Evolutionary conservation across 1,140 invertebrate species (phyloP), one percentile per base, ranked within the genome.

Genomic region (Cylas formicarius): DNA sequence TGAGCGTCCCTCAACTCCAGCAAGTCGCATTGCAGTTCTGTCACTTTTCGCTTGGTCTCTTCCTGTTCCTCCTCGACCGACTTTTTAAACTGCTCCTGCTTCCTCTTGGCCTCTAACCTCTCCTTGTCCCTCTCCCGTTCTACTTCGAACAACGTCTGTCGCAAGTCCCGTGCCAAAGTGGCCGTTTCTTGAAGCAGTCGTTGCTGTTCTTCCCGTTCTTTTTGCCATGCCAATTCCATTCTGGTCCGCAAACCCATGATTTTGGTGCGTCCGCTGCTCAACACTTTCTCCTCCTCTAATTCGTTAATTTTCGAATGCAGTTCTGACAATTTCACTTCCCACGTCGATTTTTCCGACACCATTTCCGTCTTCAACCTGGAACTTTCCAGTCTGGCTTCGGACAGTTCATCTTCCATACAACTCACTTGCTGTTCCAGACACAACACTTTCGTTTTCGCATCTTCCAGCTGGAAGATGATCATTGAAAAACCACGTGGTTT

Each of bases 151-250:
- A 91, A 69, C 0, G 87, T 91, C 65, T 89, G 86, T 9, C 86
- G 69, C 14, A 96, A 68, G 65, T 96, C 91, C 45, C 90, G 72
- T 1, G 92, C 90, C 29, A 96, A 72, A 0, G 86, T 89, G 36
- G 91, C 90, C 0, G 90, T 91, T 69, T 96, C 90, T 57, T 88
- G 83, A 3, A 96, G 67, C 14, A 95, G 68, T 6, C 90, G 73
- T 54, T 92, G 90, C 57, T 95, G 90, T 58, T 95, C 90, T 58
- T 90, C 84, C 38, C 92, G 72, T 65, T 97, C 93, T 62, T 94
- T 95, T 56, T 94, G 90, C 92, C 92, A 97, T 1, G 90, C 89
- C 9, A 94, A 67, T 62, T 96, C 91, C 76, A 96, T 82, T 24
- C 87, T 78, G 1, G 90, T 90, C 61, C 86, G 83, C 32, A 90